A percentile compares a stretch with the other conserved stretches of the same genome.
phyloP scores from a whole-genome alignment of 1,140 invertebrate genomes.

The Cherax quadricarinatus region DNA sequence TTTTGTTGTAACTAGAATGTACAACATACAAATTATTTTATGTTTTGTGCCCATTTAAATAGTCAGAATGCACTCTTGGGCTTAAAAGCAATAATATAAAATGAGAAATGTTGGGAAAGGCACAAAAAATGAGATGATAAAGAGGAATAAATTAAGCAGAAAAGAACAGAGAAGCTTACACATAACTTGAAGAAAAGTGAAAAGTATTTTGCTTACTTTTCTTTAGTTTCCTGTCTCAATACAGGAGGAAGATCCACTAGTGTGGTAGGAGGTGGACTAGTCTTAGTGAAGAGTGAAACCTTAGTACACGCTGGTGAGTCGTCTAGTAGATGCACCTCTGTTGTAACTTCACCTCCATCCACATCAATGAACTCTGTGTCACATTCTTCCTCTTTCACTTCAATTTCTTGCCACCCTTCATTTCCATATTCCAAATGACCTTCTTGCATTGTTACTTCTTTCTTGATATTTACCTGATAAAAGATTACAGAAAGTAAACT shows the following conservation, averaged over 20 bases:
- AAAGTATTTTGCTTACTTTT: background rate
- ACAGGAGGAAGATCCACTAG: background rate
- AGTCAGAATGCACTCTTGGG: no score
- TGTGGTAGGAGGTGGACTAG: background rate
- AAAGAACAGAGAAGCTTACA: no score
- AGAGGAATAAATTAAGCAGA: no score
- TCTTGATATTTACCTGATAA: no score
- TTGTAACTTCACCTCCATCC: background rate
- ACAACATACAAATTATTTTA: no score
- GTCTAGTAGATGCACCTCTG: background rate
- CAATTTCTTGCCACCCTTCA: background rate
- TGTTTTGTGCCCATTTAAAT: no score
- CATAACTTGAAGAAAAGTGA: no score
- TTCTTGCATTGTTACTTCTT: background rate
- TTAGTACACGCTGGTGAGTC: background rate
- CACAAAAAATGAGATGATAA: no score
- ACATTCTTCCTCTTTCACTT: background rate
- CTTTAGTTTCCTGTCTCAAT: background rate
- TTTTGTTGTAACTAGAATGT: no score
- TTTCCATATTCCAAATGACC: background rate
- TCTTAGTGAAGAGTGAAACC: background rate
- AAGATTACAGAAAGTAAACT: no score
- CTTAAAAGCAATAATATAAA: no score
- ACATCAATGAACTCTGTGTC: conserved; percentile 8
- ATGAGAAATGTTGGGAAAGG: no score